Evolutionary conservation across 2,113 vertebrate genomes (phyloP), one percentile per base, ranked within the genome.

Genomic region (Prunella himalayana): DNA sequence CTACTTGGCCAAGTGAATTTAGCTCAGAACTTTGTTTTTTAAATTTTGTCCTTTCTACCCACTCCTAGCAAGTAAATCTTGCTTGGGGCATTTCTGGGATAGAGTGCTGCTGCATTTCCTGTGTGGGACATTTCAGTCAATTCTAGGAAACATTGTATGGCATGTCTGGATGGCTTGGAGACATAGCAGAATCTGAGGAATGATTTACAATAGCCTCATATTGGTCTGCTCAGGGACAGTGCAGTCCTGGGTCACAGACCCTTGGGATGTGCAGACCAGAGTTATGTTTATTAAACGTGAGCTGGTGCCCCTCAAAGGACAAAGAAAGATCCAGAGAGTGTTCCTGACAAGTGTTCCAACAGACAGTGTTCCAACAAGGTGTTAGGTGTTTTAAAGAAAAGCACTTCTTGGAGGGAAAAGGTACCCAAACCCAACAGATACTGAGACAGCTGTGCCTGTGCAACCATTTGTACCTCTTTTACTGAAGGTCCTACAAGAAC

Each of bases 181-280:
- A 78, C 19, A 27, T 49, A 86, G 13, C 54, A 88, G 63, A 49
- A 41, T 73, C 31, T 69, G 19, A 10, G 6, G 28, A 77, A 60
- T 3, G 2, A 11, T 14, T 24, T 77, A 15, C 28, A 35, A 1
- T 11, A 54, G 4, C 3, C 1, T 39, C 9, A 0, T 33, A 12
- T 15, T 2, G 1, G 4, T 57, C 50, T 42, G 64, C 21, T 78
- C 5, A 25, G 0, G 1, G 41, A 69, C 30, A 20, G 7, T 0
- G 1, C 27, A 19, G 39, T 54, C 31, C 37, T 68, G 33, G 18
- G 24, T 75, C 20, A 75, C 37, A 85, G 57, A 8, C 7, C 11
- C 54, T 65, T 61, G 28, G 10, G 54, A 50, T 41, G 31, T 35
- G 11, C 50, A 73, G 47, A 31, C 25, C 78, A 63, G 57, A 35